Base-by-base conservation (phyloP, 2,797 vertebrate genomes). In the Phrynocephalus forsythii region DNA sequence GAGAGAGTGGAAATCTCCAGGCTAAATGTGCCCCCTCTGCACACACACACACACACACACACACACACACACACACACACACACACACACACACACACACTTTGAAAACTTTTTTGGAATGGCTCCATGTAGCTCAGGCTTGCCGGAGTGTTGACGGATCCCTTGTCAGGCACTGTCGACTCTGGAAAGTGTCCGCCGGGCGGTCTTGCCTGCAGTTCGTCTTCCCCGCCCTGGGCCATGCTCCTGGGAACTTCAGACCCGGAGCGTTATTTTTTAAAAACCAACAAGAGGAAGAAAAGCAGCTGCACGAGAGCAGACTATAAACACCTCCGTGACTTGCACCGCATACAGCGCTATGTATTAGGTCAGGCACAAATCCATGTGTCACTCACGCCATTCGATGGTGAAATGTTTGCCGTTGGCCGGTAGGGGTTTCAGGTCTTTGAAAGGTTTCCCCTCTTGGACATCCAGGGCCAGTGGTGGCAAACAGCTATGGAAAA, bases 251-350 rank as follows among this genome's bases (percentile, higher is more conserved):
- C 92, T 11, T 84, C 82, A 88, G 92, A 91, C 90, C 86, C 90
- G 93, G 93, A 91, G 84, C 87, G 44, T 63, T 63, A 63, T 93
- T 86, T 95, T 94, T 0, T 90, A 92, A 92, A 44, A 93, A 72
- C 87, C 73, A 92, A 94, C 93, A 93, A 94, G 94, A 94, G 94
- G 93, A 94, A 94, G 93, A 94, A 95, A 95, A 94, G 94, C 94
- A 95, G 88, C 93, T 90, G 68, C 94, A 93, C 94, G 94, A 93
- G 83, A 88, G 87, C 30, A 67, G 10, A 48, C 94, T 90, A 92
- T 95, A 95, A 95, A 95, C 91, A 87, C 92, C 93, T 88, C 60
- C 1, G 22, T 86, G 84, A 72, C 85, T 94, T 90, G 63, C 38
- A 38, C 92, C 91, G 82, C 84, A 76, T 84, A 38, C 3, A 92